Percentiles rank a stretch among this genome's conserved stretches.
Conservation (phyloP, 2,797 vertebrate genomes). For the Lithobates sylvaticus region DNA sequence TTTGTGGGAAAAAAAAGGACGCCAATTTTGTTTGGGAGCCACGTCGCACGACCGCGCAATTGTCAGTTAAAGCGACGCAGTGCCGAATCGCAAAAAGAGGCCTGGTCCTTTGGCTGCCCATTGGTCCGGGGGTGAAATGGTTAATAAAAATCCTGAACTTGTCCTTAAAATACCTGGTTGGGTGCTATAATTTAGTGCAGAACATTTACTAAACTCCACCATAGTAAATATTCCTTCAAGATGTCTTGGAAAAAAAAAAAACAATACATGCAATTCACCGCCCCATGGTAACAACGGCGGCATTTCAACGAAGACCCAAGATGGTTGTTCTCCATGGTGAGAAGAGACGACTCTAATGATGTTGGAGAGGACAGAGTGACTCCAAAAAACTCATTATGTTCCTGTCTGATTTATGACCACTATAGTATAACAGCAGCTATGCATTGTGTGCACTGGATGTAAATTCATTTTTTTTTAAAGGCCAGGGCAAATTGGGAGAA, state of each 20-base stretch:
- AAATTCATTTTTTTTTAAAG: neutral
- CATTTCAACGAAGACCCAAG: neutral
- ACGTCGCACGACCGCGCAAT: no score
- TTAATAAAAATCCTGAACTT: no score
- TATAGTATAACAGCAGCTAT: neutral
- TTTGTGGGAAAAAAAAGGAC: no score
- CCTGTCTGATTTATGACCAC: conserved; percentile 6
- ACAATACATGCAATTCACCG: neutral
- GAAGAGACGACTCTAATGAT: conserved; percentile 14
- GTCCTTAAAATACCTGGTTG: no score
- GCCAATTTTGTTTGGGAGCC: no score
- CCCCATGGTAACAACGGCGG: neutral
- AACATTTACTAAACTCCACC: neutral
- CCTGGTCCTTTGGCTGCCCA: no score
- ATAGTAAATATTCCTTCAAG: neutral
- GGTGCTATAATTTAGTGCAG: neutral
- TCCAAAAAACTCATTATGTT: neutral
- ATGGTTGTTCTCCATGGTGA: conserved; percentile 20
- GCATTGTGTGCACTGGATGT: neutral
- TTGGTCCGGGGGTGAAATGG: no score
- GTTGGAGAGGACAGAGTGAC: neutral
- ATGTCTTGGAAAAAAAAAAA: neutral
- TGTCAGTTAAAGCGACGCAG: no score
- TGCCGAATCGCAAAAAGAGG: no score
- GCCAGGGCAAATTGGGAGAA: neutral